Base-by-base conservation (phyloP, 1,140 invertebrate genomes). In the Heliconius himera region DNA sequence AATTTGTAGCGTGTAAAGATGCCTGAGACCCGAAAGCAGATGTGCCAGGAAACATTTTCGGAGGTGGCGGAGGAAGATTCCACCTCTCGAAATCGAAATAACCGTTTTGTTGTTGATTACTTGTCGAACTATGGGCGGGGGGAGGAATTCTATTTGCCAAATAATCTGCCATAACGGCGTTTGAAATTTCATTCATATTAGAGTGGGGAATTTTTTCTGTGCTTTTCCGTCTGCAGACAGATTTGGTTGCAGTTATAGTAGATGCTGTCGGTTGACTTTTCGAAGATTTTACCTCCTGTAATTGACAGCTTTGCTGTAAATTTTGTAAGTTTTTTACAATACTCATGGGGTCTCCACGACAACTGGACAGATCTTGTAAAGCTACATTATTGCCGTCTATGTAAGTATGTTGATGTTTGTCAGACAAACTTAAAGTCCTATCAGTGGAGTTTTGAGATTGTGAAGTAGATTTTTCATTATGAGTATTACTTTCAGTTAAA, bases 61-160 rank as follows among this genome's bases (percentile, higher is more conserved):
- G 93, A 41, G 95, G 94, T n/a, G 96, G 95, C 9, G 96, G 95
- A 51, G 96, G 95, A 73, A 97, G 90, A 89, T 97, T 97, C 96
- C 96, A 97, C 78, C 96, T 94, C 80, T 97, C 96, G 88, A 97
- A 96, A 87, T 97, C 96, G 82, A 96, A 96, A 86, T 96, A 97
- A 54, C 96, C 96, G 86, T 97, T 97, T 84, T 96, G 96, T 81
- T 95, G 96, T 82, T 96, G 96, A 87, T 95, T 96, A 72, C 92
- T 95, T 54, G 96, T 96, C 51, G 96, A 96, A 90, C 94, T 95
- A 83, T 97, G 96, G 8, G 96, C 96, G 26, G 97, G 97, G 9
- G 96, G 96, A 79, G 96, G 96, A 76, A 97, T 96, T 85, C 96
- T 95, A 81, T 90, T 94, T 71, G 93, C 95, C 41, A 95, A 91